These are phyloP conservation scores for Camponotus floridanus DNA, from an alignment of 1,140 invertebrate species.

Conservation along the genomic window DNA sequence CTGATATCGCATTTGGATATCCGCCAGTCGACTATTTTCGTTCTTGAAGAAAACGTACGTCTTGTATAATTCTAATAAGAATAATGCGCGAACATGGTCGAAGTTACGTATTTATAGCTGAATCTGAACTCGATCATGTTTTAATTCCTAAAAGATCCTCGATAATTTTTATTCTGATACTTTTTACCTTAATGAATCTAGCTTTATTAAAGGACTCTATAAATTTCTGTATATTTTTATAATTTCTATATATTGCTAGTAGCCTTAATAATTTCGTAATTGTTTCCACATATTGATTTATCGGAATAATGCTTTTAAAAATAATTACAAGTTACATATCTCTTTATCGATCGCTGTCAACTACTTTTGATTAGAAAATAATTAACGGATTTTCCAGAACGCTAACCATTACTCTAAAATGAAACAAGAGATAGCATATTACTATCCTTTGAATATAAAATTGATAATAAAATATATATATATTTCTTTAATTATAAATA, in stretches of 20 bases:
- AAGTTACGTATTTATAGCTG: slow-evolving; percentile 51
- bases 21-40: slow-evolving; percentile 71
- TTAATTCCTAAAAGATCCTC: background rate
- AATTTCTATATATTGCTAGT: too few species aligned
- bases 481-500: background rate
- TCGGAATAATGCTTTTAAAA: background rate
- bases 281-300: background rate
- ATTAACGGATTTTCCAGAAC: background rate
- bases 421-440: background rate
- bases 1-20: slow-evolving; percentile 70
- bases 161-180: slow-evolving; percentile 9
- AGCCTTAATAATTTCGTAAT: too few species aligned
- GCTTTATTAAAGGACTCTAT: background rate
- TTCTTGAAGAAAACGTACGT: slow-evolving; percentile 66
- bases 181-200: background rate
- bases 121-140: background rate
- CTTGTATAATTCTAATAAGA: slow-evolving; percentile 71
- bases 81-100: slow-evolving; percentile 40
- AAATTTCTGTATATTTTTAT: background rate
- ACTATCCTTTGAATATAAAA: background rate
- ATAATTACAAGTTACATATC: background rate
- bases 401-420: background rate
- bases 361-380: background rate
- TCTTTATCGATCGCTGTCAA: background rate
- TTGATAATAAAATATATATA: background rate